Conservation (phyloP, 2,797 vertebrate genomes). For the Masticophis lateralis region DNA sequence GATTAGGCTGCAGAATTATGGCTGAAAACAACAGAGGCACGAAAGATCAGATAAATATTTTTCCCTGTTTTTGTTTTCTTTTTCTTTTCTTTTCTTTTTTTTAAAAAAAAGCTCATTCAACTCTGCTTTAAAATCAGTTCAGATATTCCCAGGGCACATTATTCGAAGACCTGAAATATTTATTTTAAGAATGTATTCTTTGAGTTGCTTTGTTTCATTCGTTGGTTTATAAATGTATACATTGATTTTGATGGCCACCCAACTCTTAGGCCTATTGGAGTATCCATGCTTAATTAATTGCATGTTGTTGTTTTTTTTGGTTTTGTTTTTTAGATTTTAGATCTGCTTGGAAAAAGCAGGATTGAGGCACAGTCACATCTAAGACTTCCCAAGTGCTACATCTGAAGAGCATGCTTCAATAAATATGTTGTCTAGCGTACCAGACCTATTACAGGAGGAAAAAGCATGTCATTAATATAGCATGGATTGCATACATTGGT, state of each 20-base stretch:
- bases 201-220: neutral
- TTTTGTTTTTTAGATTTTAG: neutral
- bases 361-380: neutral
- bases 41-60: neutral
- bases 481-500: neutral
- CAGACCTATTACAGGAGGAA: neutral
- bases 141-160: neutral
- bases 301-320: no score
- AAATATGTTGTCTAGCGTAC: neutral
- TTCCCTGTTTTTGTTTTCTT: neutral
- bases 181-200: neutral
- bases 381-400: neutral
- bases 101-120: neutral
- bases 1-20: conserved; percentile 15
- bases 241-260: neutral
- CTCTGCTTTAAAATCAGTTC: neutral
- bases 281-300: neutral
- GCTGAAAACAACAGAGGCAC: neutral
- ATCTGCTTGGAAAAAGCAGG: neutral
- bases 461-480: neutral
- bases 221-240: neutral
- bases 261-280: neutral
- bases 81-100: neutral
- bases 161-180: neutral
- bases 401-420: neutral